Conservation (phyloP, 2,113 vertebrate species). For the Otis tarda region DNA sequence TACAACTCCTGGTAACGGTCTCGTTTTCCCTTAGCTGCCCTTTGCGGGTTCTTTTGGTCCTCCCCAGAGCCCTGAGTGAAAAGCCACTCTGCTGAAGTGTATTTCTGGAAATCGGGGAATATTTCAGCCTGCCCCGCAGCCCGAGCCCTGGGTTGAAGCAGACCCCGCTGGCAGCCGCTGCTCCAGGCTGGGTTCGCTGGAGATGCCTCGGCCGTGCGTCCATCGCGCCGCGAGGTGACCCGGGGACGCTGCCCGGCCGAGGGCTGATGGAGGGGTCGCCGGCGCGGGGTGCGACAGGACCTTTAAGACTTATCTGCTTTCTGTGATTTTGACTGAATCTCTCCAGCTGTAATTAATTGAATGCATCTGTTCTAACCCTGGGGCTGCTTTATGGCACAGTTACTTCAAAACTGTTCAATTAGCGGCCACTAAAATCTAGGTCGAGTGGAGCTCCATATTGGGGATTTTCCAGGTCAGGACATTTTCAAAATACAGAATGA, state of each 20-base stretch:
- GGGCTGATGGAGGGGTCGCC: not conserved
- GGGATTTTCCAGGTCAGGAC: slow-evolving; percentile 78
- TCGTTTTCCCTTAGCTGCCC: not conserved
- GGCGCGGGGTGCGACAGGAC: not conserved
- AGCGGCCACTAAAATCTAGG: slow-evolving; percentile 88
- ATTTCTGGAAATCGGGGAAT: not conserved
- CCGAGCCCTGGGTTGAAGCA: too few relatives aligned
- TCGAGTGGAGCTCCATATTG: slow-evolving; percentile 63
- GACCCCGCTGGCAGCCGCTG: too few relatives aligned
- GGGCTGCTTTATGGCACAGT: slow-evolving; percentile 87
- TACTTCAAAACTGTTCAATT: slow-evolving; percentile 92
- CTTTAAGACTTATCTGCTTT: slow-evolving; percentile 31
- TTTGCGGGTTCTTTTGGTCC: not conserved
- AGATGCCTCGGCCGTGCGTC: too few relatives aligned
- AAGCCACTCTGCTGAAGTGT: not conserved
- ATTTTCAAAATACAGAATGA: slow-evolving; percentile 45
- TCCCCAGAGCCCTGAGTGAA: not conserved
- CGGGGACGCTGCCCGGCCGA: not conserved
- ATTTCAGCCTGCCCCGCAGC: not conserved
- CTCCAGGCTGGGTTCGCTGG: too few relatives aligned
- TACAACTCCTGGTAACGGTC: not conserved
- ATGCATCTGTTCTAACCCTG: slow-evolving; percentile 86
- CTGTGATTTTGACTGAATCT: slow-evolving; percentile 36
- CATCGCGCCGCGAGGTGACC: not conserved
- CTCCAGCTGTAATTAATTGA: slow-evolving; percentile 86